Conservation (phyloP, 2,113 vertebrate species). For the Cebus imitator region DNA sequence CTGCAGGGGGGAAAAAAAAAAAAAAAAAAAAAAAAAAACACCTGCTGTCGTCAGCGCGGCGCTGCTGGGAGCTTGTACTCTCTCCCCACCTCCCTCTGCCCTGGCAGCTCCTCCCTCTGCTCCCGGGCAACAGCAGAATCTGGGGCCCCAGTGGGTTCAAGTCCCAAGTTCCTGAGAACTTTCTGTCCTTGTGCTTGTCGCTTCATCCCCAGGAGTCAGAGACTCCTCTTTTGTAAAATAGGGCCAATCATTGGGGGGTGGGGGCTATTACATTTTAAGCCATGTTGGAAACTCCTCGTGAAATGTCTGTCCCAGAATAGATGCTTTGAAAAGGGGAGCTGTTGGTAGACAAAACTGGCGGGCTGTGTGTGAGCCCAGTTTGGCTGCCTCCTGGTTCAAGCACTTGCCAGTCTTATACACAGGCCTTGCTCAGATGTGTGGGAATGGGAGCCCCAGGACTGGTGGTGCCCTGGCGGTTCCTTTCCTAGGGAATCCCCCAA, state of each 20-base stretch:
- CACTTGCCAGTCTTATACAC: background rate
- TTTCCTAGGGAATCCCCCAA: background rate
- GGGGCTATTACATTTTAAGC: background rate
- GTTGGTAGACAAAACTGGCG: background rate
- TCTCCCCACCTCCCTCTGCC: background rate
- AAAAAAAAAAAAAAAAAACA: slow-evolving; percentile 52
- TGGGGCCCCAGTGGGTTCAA: slow-evolving; percentile 42
- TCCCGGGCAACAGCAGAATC: slow-evolving; percentile 47
- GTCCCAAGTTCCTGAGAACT: background rate
- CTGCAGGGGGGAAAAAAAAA: background rate
- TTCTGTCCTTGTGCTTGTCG: background rate
- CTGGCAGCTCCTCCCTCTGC: slow-evolving; percentile 56
- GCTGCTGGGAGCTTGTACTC: slow-evolving; percentile 17
- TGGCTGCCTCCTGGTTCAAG: background rate
- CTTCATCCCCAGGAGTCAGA: background rate
- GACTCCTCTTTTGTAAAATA: slow-evolving; percentile 18
- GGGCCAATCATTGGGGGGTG: background rate
- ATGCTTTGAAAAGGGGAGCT: background rate
- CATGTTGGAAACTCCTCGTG: background rate
- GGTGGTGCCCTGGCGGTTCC: background rate
- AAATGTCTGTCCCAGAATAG: slow-evolving; percentile 41
- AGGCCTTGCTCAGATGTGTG: background rate
- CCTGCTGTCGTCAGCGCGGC: slow-evolving; percentile 75
- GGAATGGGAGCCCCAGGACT: background rate
- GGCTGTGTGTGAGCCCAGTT: background rate